Conservation (phyloP, 53 echinoderm and acorn worm species). For the Patiria pectinifera region DNA sequence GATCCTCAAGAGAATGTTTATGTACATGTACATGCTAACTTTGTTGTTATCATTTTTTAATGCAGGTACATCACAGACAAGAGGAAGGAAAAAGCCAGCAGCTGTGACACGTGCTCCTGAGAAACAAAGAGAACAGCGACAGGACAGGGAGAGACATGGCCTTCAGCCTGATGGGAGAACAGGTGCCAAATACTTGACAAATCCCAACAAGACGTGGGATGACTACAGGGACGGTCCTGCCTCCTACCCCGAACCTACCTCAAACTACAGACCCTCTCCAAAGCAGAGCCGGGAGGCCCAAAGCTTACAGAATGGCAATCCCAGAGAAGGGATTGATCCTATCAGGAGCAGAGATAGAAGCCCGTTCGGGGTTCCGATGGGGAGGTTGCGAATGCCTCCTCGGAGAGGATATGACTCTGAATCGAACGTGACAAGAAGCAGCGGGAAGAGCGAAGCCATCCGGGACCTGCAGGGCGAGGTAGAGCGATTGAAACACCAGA, state of each 20-base stretch:
- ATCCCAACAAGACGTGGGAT: neutral
- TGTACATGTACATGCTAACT: no score
- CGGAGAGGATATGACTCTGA: conserved; percentile 57
- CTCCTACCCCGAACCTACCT: neutral
- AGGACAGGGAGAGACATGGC: conserved; percentile 1
- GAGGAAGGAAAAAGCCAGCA: conserved; percentile 12
- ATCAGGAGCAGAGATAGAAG: neutral
- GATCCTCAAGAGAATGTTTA: no score
- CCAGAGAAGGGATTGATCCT: neutral
- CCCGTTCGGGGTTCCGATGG: neutral
- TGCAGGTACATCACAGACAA: conserved; percentile 37
- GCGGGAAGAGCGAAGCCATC: conserved; percentile 71
- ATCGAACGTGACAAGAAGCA: conserved; percentile 75
- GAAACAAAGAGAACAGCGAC: conserved; percentile 18
- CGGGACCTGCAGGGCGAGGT: conserved; percentile 76
- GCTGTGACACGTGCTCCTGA: neutral
- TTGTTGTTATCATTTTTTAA: neutral
- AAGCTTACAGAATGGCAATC: neutral
- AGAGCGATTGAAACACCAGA: conserved; percentile 63
- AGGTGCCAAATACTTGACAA: neutral
- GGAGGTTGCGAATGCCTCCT: neutral
- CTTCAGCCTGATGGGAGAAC: conserved; percentile 24
- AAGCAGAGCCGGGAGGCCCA: neutral
- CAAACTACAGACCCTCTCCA: neutral
- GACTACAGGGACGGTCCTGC: neutral